Conservation (phyloP, 2,888 invertebrate species). For the Phorcus lineatus region DNA sequence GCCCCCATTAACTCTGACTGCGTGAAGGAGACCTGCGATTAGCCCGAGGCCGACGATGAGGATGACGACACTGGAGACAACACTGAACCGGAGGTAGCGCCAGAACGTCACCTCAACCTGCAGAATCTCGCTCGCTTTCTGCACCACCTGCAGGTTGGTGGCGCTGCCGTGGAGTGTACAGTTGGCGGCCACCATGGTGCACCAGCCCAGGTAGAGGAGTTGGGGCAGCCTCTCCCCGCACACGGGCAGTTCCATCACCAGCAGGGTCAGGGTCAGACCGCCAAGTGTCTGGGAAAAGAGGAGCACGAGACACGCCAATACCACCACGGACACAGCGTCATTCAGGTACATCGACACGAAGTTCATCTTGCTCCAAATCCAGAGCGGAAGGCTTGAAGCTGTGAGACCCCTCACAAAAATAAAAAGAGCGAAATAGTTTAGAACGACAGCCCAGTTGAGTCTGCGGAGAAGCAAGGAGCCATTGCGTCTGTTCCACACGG, state of each 20-base stretch:
- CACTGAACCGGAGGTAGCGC: not conserved
- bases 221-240: not conserved
- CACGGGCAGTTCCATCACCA: not conserved
- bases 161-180: not conserved
- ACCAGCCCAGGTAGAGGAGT: not conserved
- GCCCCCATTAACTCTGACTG: too few species aligned
- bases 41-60: not conserved
- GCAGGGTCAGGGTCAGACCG: not conserved
- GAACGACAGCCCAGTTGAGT: not conserved
- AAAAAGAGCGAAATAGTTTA: not conserved
- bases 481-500: not conserved
- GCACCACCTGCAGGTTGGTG: not conserved
- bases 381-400: not conserved
- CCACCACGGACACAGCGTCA: not conserved
- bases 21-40: too few species aligned
- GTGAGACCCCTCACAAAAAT: not conserved
- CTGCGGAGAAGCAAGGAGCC: not conserved
- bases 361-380: not conserved
- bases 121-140: not conserved
- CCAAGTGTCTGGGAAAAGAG: not conserved
- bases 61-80: not conserved
- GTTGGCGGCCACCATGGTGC: not conserved
- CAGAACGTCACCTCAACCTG: not conserved
- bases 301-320: not conserved
- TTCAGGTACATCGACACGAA: not conserved